A percentile compares a stretch with the other conserved stretches of the same genome.
Evolutionary conservation across 2,113 vertebrate genomes (phyloP).

Genomic region (Gorilla gorilla): DNA sequence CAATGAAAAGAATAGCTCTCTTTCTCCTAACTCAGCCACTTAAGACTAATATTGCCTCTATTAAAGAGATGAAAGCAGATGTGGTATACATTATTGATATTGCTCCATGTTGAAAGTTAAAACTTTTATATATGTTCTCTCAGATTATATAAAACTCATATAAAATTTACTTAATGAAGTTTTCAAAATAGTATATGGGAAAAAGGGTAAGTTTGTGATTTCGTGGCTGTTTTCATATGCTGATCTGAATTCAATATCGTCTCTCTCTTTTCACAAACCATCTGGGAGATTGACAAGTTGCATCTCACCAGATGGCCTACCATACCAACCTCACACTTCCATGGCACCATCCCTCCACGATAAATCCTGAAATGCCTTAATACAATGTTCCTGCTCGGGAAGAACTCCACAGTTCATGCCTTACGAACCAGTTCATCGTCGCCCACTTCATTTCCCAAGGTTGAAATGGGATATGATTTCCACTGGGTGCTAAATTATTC

Average conservation of each 20-base stretch:
- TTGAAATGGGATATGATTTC: not conserved
- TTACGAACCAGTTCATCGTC: not conserved
- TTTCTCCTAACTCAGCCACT: not conserved
- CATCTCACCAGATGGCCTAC: slow-evolving; percentile 71
- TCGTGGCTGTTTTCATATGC: slow-evolving; percentile 63
- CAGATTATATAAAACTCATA: not conserved
- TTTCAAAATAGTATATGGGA: slow-evolving; percentile 11
- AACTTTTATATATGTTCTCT: not conserved
- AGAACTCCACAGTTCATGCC: not conserved
- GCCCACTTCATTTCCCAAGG: not conserved
- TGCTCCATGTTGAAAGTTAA: not conserved
- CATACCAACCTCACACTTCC: slow-evolving; percentile 52
- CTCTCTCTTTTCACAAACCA: slow-evolving; percentile 73
- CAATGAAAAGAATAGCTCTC: not conserved
- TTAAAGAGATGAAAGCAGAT: not conserved
- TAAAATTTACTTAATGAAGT: not conserved
- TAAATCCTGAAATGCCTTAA: slow-evolving; percentile 37
- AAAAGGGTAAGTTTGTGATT: slow-evolving; percentile 40
- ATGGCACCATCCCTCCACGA: not conserved
- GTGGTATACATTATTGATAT: not conserved
- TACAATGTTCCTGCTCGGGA: not conserved
- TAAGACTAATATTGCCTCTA: not conserved
- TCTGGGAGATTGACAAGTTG: slow-evolving; percentile 75
- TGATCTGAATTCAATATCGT: slow-evolving; percentile 67
- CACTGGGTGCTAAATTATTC: not conserved